Evolutionary conservation across 2,113 vertebrate genomes (phyloP), one percentile per base, ranked within the genome.

Genomic region (Piaya cayana): DNA sequence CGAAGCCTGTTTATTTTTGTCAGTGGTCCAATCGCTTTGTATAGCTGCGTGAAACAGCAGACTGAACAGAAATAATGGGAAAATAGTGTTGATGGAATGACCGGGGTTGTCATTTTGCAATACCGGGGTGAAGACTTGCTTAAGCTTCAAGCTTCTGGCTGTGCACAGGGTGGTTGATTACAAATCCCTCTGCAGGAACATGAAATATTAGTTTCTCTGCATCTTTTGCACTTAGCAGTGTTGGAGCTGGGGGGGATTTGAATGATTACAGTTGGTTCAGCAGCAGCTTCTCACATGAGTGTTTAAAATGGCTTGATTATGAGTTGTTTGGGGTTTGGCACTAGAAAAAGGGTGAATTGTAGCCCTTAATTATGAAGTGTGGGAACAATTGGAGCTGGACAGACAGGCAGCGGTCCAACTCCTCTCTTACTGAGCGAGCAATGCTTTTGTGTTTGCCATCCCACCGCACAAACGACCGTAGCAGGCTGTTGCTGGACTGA

Each of bases 31-130:
- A 3, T 58, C 58, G 78, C 90, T 96, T 95, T 95, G 95, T 95
- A 18, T 65, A 18, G 70, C 26, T 80, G 50, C 58, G 77, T 76
- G 3, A 5, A 96, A 86, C 90, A 93, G 91, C 63, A 80, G 59
- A 36, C 47, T 97, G 95, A 93, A 88, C 94, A 95, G 93, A 90
- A 95, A 89, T 81, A 96, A 97, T 93, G 82, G 84, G 77, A 68
- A 91, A 74, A 90, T 92, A 79, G 92, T 81, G 63, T 8, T 81
- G 82, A 26, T 88, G 86, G 42, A 76, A 75, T 93, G 86, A 78
- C 71, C 0, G 0, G 20, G 81, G n/a, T 59, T 93, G 83, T 94
- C 59, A 56, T 71, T 92, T 92, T 78, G 50, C 9, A 80, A 52
- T 77, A 42, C 37, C 32, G 47, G 80, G 42, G 45, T 62, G 82